phyloP scores from a whole-genome alignment of 2,888 invertebrate species.

The Conops quadrifasciatus region DNA sequence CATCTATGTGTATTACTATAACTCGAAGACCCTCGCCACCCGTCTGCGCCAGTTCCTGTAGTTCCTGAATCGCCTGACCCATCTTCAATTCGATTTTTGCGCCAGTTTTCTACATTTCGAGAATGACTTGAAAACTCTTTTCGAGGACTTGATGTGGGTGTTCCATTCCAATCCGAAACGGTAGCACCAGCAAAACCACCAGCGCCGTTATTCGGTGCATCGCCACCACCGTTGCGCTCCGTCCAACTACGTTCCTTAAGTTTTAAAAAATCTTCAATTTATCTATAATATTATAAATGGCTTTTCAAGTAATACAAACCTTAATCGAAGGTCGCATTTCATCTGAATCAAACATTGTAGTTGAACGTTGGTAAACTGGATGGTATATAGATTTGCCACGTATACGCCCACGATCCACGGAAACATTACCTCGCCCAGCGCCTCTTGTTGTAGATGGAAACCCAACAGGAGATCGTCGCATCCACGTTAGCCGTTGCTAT shows the following conservation, averaged over 20 bases:
- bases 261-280: background rate
- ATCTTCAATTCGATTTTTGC: slow-evolving; percentile 60
- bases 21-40: slow-evolving; percentile 52
- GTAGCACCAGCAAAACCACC: slow-evolving; percentile 5
- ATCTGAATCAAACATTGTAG: slow-evolving; percentile 48
- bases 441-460: slow-evolving; percentile 59
- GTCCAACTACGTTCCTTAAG: slow-evolving; percentile 59
- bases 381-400: slow-evolving; percentile 60
- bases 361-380: slow-evolving; percentile 59
- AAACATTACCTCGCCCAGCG: slow-evolving; percentile 67
- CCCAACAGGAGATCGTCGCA: slow-evolving; percentile 63
- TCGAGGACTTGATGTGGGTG: slow-evolving; percentile 62
- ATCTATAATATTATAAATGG: background rate
- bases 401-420: slow-evolving; percentile 66
- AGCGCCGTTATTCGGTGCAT: slow-evolving; percentile 36
- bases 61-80: slow-evolving; percentile 50
- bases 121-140: slow-evolving; percentile 60
- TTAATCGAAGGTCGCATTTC: slow-evolving; percentile 50
- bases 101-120: slow-evolving; percentile 63
- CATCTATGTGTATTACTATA: slow-evolving; percentile 54
- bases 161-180: slow-evolving; percentile 57
- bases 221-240: slow-evolving; percentile 60
- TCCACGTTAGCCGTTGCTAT: slow-evolving; percentile 64
- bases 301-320: slow-evolving; percentile 42
- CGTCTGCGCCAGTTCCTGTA: slow-evolving; percentile 43